Percentiles rank a stretch among this genome's conserved stretches.
Conservation (phyloP, 2,113 vertebrate species). For the Dunckerocampus dactyliophorus region DNA sequence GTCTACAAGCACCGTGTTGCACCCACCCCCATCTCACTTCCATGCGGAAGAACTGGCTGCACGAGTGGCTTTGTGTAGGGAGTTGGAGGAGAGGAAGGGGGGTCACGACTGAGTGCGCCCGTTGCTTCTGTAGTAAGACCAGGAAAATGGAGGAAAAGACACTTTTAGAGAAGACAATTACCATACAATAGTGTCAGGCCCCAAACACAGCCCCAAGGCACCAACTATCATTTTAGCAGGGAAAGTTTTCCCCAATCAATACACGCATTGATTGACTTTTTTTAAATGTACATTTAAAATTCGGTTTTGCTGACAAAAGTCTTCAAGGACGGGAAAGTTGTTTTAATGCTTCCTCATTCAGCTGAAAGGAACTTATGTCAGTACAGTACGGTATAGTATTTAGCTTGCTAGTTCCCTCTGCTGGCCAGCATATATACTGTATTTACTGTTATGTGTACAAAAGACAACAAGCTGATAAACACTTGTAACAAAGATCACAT, state of each 20-base stretch:
- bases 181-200: too few relatives aligned
- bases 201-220: too few relatives aligned
- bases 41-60: constrained; percentile 55
- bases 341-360: constrained; percentile 51
- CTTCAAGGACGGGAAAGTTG: constrained; percentile 27
- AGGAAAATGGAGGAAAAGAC: constrained; percentile 10
- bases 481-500: not conserved
- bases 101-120: not conserved
- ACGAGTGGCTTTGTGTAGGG: constrained; percentile 57
- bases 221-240: too few relatives aligned
- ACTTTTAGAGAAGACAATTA: not conserved
- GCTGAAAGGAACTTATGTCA: constrained; percentile 21
- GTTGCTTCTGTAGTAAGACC: not conserved
- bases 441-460: not conserved
- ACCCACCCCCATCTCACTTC: constrained; percentile 61
- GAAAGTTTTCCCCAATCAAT: too few relatives aligned
- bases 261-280: too few relatives aligned
- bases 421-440: constrained; percentile 55
- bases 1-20: constrained; percentile 51
- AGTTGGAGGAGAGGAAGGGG: constrained; percentile 41
- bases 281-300: too few relatives aligned
- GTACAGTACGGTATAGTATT: constrained; percentile 28
- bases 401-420: constrained; percentile 64
- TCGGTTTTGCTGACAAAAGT: constrained; percentile 1
- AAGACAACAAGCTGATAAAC: not conserved